Evolutionary conservation across 2,797 vertebrate genomes (phyloP).

Genomic region (Craterocephalus amniculus): DNA sequence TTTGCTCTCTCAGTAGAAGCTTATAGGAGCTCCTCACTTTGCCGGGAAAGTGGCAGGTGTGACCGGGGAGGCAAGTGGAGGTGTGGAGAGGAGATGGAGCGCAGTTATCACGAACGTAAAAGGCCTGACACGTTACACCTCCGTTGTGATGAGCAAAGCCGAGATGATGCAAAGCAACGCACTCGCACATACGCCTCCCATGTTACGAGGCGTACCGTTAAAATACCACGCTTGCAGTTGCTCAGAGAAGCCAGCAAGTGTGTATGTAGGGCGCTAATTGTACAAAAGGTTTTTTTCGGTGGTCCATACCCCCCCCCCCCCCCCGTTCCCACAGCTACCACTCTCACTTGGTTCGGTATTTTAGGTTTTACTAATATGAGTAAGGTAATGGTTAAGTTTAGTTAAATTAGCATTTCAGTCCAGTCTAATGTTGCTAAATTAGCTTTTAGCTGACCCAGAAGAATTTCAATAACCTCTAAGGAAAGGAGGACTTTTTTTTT

Average conservation of each 20-base stretch:
- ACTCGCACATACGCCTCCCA: constrained; percentile 36
- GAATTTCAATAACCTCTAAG: too few species aligned
- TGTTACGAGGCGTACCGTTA: constrained; percentile 42
- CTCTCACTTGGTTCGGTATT: not conserved
- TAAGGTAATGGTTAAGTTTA: not conserved
- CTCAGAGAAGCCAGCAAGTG: constrained; percentile 5
- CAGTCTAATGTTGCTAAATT: not conserved
- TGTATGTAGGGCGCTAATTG: constrained; percentile 40
- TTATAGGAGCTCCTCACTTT: constrained; percentile 41
- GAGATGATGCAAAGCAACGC: constrained; percentile 41
- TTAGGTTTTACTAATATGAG: not conserved
- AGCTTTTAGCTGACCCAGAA: not conserved
- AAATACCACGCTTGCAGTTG: constrained; percentile 28
- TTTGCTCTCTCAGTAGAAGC: constrained; percentile 31
- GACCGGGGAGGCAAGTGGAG: constrained; percentile 40
- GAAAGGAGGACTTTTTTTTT: too few species aligned
- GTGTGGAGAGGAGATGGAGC: constrained; percentile 36
- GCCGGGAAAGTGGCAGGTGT: constrained; percentile 32
- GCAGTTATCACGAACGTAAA: constrained; percentile 17
- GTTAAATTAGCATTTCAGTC: not conserved
- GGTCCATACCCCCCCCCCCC: too few species aligned
- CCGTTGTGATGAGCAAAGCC: constrained; percentile 43
- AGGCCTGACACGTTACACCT: constrained; percentile 41
- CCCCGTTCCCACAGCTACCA: not conserved
- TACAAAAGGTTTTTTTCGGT: constrained; percentile 43